Percentiles rank a stretch among this genome's conserved stretches.
These are phyloP conservation scores for Scarus forsteni DNA, from an alignment of 2,797 vertebrate species.

Conservation along the genomic window DNA sequence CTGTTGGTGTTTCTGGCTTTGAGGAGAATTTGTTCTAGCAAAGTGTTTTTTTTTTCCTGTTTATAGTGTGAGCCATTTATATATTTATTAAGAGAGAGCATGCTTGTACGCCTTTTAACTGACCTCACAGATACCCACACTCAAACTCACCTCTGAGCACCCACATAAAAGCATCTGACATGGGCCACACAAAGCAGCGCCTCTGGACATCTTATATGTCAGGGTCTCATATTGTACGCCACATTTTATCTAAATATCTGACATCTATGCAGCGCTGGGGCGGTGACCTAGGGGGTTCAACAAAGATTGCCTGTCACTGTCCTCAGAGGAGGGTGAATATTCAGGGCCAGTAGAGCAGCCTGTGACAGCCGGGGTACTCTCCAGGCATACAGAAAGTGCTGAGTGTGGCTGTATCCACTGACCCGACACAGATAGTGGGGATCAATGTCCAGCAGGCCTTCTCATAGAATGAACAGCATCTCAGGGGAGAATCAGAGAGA, in stretches of 20 bases:
- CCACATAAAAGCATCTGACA: slow-evolving; percentile 36
- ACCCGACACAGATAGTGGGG: slow-evolving; percentile 77
- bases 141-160: slow-evolving; percentile 32
- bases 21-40: slow-evolving; percentile 23
- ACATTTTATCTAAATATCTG: slow-evolving; percentile 63
- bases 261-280: slow-evolving; percentile 40
- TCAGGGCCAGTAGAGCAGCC: slow-evolving; percentile 38
- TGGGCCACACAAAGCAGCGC: slow-evolving; percentile 25
- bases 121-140: slow-evolving; percentile 23
- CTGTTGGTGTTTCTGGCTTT: slow-evolving; percentile 18
- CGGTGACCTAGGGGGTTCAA: slow-evolving; percentile 40
- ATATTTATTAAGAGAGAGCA: slow-evolving; percentile 3
- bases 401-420: slow-evolving; percentile 71
- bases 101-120: slow-evolving; percentile 5
- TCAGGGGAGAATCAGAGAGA: slow-evolving; percentile 67
- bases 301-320: slow-evolving; percentile 48
- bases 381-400: slow-evolving; percentile 62
- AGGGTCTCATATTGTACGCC: slow-evolving; percentile 31
- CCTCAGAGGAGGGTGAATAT: slow-evolving; percentile 39
- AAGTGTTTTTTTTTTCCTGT: slow-evolving; percentile 21
- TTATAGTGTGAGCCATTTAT: slow-evolving; percentile 3
- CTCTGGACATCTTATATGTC: slow-evolving; percentile 35
- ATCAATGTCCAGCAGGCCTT: slow-evolving; percentile 75
- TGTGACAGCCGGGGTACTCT: slow-evolving; percentile 56
- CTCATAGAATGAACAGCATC: slow-evolving; percentile 66